Conservation (phyloP, 2,797 vertebrate species). For the Poeciliopsis gracilis region DNA sequence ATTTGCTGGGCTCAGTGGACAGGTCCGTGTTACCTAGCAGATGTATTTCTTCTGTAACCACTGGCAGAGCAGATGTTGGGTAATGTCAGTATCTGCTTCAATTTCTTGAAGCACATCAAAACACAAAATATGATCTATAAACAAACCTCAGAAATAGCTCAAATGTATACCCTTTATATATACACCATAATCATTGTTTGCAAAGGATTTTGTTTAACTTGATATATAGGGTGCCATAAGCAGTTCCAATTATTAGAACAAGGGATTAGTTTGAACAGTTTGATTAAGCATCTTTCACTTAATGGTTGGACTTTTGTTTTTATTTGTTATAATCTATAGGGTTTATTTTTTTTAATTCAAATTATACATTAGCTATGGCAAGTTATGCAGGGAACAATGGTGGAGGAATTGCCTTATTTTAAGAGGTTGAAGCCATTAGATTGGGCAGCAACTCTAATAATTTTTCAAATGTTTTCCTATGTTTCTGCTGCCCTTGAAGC, state of each 20-base stretch:
- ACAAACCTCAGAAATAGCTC: background rate
- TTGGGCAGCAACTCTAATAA: background rate
- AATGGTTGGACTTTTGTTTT: background rate
- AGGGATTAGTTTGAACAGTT: background rate
- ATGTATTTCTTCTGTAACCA: conserved; percentile 55
- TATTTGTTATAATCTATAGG: background rate
- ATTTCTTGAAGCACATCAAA: conserved; percentile 22
- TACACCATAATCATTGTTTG: background rate
- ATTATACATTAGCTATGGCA: background rate
- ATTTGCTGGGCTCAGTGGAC: conserved; percentile 50
- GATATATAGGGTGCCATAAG: background rate
- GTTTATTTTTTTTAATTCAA: background rate
- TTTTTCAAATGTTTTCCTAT: background rate
- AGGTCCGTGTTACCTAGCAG: conserved; percentile 57
- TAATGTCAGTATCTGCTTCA: conserved; percentile 37
- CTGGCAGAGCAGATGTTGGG: conserved; percentile 59
- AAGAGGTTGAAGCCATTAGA: background rate
- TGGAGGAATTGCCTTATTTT: background rate
- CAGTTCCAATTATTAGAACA: background rate
- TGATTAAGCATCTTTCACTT: background rate
- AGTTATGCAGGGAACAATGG: background rate
- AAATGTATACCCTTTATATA: background rate
- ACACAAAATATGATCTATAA: conserved; percentile 7
- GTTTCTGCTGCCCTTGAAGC: conserved; percentile 10
- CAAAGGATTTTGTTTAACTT: background rate